Conservation (phyloP, 2,888 invertebrate genomes). For the Gerosis bhagava region DNA sequence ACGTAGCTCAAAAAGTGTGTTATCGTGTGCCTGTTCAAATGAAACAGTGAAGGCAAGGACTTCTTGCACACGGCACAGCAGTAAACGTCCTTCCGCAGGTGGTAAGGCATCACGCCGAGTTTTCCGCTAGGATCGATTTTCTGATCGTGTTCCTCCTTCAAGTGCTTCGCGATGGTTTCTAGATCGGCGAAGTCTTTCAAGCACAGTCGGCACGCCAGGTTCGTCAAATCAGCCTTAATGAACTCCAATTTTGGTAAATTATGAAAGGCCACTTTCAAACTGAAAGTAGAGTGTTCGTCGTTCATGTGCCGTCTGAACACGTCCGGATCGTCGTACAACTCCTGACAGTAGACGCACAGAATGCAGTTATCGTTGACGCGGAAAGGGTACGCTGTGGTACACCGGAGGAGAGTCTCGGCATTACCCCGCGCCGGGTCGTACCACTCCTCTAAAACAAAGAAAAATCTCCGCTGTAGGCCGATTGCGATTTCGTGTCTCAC, state of each 20-base stretch:
- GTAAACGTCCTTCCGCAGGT: slow-evolving; percentile 51
- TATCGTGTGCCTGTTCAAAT: slow-evolving; percentile 66
- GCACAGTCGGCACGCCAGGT: slow-evolving; percentile 59
- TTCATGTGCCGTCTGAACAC: slow-evolving; percentile 61
- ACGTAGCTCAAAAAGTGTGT: slow-evolving; percentile 68
- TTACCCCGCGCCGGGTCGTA: slow-evolving; percentile 65
- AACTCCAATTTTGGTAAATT: slow-evolving; percentile 66
- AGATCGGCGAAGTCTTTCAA: slow-evolving; percentile 40
- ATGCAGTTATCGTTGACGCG: slow-evolving; percentile 69
- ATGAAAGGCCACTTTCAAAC: slow-evolving; percentile 60
- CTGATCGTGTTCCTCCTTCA: slow-evolving; percentile 45
- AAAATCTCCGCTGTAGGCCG: slow-evolving; percentile 45
- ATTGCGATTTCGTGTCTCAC: slow-evolving; percentile 5
- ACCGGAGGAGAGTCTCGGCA: slow-evolving; percentile 62
- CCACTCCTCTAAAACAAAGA: slow-evolving; percentile 69
- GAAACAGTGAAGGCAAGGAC: slow-evolving; percentile 58
- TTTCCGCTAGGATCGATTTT: slow-evolving; percentile 49
- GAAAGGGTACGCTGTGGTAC: slow-evolving; percentile 72
- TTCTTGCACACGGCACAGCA: slow-evolving; percentile 64
- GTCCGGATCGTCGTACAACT: slow-evolving; percentile 60
- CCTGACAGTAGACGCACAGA: slow-evolving; percentile 72
- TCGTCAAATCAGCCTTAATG: slow-evolving; percentile 63
- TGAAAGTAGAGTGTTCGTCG: slow-evolving; percentile 58
- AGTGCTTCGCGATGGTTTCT: slow-evolving; percentile 52
- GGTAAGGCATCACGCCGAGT: slow-evolving; percentile 67